A percentile compares a stretch with the other conserved stretches of the same genome.
Evolutionary conservation across 1,140 invertebrate species (phyloP).

Genomic region (Papilio glaucus): DNA sequence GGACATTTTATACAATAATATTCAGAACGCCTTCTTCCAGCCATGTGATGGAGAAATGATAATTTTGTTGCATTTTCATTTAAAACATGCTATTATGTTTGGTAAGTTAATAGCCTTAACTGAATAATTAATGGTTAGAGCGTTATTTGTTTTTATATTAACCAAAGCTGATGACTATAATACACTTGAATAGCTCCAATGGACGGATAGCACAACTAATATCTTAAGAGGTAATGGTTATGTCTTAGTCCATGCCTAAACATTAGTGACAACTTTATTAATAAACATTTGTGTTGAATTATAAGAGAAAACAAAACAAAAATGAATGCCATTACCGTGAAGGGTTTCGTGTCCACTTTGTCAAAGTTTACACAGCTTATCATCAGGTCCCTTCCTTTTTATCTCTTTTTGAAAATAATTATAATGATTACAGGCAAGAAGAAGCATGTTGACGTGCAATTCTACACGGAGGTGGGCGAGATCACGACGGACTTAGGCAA

Average conservation of each 20-base stretch:
- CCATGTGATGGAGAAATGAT: conserved; percentile 99
- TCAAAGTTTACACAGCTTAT: too few relatives aligned
- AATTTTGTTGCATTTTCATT: conserved; percentile 98
- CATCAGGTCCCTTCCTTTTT: too few relatives aligned
- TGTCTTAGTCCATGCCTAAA: too few relatives aligned
- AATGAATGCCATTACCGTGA: too few relatives aligned
- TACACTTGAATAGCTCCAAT: too few relatives aligned
- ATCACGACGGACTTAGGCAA: conserved; percentile 99
- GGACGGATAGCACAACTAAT: too few relatives aligned
- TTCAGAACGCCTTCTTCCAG: conserved; percentile 99
- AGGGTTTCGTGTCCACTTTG: too few relatives aligned
- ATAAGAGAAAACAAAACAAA: background rate
- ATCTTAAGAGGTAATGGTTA: too few relatives aligned
- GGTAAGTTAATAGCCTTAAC: conserved; percentile 81
- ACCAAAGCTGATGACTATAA: too few relatives aligned
- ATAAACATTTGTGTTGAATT: background rate
- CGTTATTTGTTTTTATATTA: too few relatives aligned
- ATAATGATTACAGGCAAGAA: conserved; percentile 94
- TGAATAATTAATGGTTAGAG: background rate
- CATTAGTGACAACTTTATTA: too few relatives aligned
- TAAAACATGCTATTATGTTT: conserved; percentile 99
- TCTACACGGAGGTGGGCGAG: conserved; percentile 99
- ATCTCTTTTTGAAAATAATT: too few relatives aligned
- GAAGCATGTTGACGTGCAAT: conserved; percentile 99
- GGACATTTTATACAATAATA: conserved; percentile 99